Conservation (phyloP, 1,140 invertebrate species). For the Anastrepha ludens region DNA sequence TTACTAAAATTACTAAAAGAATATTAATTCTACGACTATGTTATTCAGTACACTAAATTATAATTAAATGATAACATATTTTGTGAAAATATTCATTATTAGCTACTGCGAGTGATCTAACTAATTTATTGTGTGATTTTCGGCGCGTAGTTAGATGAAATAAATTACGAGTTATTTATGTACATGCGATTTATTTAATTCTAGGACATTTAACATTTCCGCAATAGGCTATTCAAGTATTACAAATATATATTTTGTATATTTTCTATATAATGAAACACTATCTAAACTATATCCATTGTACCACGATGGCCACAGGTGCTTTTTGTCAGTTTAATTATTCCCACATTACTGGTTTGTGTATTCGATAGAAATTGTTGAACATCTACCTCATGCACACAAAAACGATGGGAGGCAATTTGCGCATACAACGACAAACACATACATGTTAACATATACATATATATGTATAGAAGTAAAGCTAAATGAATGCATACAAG, state of each 20-base stretch:
- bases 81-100: no score
- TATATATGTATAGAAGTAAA: not conserved
- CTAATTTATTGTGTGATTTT: no score
- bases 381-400: not conserved
- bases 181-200: no score
- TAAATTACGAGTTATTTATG: no score
- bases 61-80: no score
- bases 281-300: not conserved
- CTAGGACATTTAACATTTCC: no score
- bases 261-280: no score
- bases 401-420: not conserved
- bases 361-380: not conserved
- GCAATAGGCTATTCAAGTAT: not conserved
- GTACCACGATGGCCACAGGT: not conserved
- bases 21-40: no score
- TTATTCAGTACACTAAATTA: no score
- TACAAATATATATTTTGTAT: not conserved
- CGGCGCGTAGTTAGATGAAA: no score
- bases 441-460: not conserved
- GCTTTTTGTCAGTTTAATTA: slow-evolving; percentile 12
- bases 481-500: not conserved
- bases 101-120: no score
- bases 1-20: no score
- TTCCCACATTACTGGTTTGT: slow-evolving; percentile 6
- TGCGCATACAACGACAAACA: not conserved